Conservation (phyloP, 2,888 invertebrate genomes). For the Acronicta aceris region DNA sequence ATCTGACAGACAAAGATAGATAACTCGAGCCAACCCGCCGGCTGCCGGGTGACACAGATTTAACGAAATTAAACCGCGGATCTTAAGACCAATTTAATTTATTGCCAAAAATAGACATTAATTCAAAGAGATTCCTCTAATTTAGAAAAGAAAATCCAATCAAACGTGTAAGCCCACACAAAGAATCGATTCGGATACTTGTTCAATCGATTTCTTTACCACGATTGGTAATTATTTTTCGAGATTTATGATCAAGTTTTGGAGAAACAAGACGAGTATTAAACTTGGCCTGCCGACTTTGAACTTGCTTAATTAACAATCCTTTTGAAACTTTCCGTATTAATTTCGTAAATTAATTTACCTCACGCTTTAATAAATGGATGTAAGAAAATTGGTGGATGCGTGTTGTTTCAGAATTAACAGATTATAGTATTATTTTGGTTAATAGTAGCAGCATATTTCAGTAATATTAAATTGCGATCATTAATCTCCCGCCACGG, state of each 20-base stretch:
- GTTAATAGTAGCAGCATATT: neutral
- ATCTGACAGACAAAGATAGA: constrained; percentile 40
- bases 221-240: constrained; percentile 19
- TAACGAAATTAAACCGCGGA: constrained; percentile 37
- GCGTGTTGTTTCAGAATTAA: neutral
- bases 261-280: constrained; percentile 23
- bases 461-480: neutral
- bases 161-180: constrained; percentile 18
- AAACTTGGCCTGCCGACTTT: constrained; percentile 27
- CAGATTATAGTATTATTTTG: neutral
- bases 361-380: constrained; percentile 10
- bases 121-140: constrained; percentile 19
- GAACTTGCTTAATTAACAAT: constrained; percentile 51
- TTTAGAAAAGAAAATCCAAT: constrained; percentile 18
- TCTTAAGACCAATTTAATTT: constrained; percentile 39
- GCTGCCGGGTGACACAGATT: constrained; percentile 40
- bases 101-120: constrained; percentile 40
- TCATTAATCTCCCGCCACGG: neutral
- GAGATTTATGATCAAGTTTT: constrained; percentile 21
- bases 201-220: constrained; percentile 21
- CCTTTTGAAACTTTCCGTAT: constrained; percentile 32
- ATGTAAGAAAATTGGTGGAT: constrained; percentile 5
- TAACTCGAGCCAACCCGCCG: constrained; percentile 34
- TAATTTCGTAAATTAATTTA: constrained; percentile 48
- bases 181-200: constrained; percentile 9